Evolutionary conservation across 2,888 invertebrate species (phyloP).

Genomic region (Ypsolopha scabrella): DNA sequence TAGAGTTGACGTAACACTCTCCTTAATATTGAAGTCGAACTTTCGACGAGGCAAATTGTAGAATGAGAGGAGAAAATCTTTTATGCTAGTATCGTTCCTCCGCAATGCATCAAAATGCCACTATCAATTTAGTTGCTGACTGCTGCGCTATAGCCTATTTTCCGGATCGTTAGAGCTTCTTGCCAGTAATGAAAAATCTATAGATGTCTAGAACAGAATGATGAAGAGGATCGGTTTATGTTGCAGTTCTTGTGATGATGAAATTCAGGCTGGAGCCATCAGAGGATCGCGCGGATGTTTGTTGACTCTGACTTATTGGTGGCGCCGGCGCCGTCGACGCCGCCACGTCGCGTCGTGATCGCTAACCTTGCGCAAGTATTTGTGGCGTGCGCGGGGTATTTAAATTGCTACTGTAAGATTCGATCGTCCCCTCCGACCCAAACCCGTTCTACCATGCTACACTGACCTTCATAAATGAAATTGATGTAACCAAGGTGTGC

Average conservation of each 20-base stretch:
- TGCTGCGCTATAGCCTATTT: too few species aligned
- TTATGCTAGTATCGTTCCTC: too few species aligned
- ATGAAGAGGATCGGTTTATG: not conserved
- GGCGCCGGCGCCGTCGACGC: conserved; percentile 28
- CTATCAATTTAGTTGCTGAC: too few species aligned
- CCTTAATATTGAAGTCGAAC: too few species aligned
- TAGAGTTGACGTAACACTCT: too few species aligned
- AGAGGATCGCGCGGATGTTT: conserved; percentile 1
- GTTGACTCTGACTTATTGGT: conserved; percentile 7
- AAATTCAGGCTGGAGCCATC: not conserved
- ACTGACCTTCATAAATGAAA: too few species aligned
- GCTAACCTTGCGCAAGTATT: conserved; percentile 54
- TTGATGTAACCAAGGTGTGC: too few species aligned
- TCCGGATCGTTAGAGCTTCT: too few species aligned
- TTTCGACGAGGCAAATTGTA: too few species aligned
- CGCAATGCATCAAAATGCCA: too few species aligned
- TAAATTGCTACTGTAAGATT: conserved; percentile 50
- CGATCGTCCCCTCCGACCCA: conserved; percentile 24
- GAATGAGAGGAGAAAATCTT: too few species aligned
- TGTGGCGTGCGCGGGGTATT: conserved; percentile 38
- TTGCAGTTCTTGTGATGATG: not conserved
- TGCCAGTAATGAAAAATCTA: not conserved
- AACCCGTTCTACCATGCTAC: too few species aligned
- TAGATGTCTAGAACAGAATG: not conserved
- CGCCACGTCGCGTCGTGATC: conserved; percentile 11